Conservation (phyloP, 1,140 invertebrate genomes). For the Drosophila novamexicana region DNA sequence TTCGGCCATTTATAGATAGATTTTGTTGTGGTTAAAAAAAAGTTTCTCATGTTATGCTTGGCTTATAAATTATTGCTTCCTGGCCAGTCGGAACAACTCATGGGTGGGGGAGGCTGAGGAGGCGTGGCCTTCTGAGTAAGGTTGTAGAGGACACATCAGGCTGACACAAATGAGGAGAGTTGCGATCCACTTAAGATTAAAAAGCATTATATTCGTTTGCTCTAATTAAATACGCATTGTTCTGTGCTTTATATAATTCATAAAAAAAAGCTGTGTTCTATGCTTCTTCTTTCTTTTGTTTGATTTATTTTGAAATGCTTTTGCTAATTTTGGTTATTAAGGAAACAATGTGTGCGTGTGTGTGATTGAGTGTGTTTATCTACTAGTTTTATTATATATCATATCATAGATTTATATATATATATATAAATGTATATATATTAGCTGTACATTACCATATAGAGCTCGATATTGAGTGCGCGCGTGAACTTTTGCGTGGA, state of each 20-base stretch:
- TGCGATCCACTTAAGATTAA: conserved; percentile 24
- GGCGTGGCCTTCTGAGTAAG: conserved; percentile 2
- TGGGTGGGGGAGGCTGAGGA: not conserved
- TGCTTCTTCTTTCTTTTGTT: conserved; percentile 14
- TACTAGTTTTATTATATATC: conserved; percentile 51
- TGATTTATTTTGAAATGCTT: conserved; percentile 45
- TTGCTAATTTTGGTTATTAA: conserved; percentile 70
- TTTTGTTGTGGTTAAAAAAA: conserved; percentile 27
- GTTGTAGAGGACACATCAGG: conserved; percentile 1
- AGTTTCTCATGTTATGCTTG: conserved; percentile 8
- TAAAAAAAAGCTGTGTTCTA: conserved; percentile 9
- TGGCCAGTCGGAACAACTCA: conserved; percentile 25
- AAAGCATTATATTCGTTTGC: conserved; percentile 4
- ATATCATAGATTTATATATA: conserved; percentile 36
- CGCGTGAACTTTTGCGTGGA: conserved; percentile 44
- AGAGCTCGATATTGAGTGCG: conserved; percentile 51
- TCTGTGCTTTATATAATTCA: conserved; percentile 36
- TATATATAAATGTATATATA: conserved; percentile 47
- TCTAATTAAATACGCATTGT: conserved; percentile 18
- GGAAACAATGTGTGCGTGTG: conserved; percentile 58
- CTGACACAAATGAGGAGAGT: conserved; percentile 1
- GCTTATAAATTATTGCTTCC: conserved; percentile 35
- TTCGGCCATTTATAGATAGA: conserved; percentile 40
- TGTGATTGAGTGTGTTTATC: conserved; percentile 48
- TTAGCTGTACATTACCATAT: conserved; percentile 74